These are phyloP conservation scores for Epizoanthus scotinus DNA, from an alignment of 92 coral and sea anemone species.

Conservation along the genomic window DNA sequence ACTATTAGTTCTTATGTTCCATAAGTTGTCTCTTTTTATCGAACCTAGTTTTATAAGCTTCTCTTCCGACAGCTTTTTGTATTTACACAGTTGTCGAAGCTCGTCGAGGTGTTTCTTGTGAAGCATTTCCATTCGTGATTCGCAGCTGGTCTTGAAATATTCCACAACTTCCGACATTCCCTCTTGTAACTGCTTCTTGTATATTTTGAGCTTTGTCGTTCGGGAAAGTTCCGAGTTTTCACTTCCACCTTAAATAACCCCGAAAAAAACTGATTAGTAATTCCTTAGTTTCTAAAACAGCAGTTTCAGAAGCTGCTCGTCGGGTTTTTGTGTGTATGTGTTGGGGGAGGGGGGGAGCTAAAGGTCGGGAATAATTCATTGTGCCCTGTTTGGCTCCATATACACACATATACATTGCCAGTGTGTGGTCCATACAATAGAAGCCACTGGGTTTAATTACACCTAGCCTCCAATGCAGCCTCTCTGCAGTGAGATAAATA, in stretches of 20 bases:
- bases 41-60: slow-evolving; percentile 45
- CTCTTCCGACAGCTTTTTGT: slow-evolving; percentile 52
- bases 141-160: slow-evolving; percentile 61
- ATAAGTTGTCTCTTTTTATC: slow-evolving; percentile 45
- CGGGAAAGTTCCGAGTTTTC: slow-evolving; percentile 39
- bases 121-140: slow-evolving; percentile 47
- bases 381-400: no score
- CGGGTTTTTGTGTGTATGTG: no score
- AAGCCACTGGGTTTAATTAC: no score
- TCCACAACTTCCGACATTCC: slow-evolving; percentile 73
- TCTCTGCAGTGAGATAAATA: no score
- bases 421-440: no score
- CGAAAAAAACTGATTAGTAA: neutral
- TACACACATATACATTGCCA: no score
- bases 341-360: no score
- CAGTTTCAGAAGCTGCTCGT: no score
- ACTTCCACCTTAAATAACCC: slow-evolving; percentile 30
- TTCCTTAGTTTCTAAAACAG: neutral
- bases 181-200: slow-evolving; percentile 48
- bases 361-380: no score
- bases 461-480: no score
- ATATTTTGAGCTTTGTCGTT: slow-evolving; percentile 23
- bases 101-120: slow-evolving; percentile 70
- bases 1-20: slow-evolving; percentile 38
- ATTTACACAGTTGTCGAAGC: slow-evolving; percentile 60